Evolutionary conservation across 2,888 invertebrate species (phyloP).

Genomic region (Atethmia centrago): DNA sequence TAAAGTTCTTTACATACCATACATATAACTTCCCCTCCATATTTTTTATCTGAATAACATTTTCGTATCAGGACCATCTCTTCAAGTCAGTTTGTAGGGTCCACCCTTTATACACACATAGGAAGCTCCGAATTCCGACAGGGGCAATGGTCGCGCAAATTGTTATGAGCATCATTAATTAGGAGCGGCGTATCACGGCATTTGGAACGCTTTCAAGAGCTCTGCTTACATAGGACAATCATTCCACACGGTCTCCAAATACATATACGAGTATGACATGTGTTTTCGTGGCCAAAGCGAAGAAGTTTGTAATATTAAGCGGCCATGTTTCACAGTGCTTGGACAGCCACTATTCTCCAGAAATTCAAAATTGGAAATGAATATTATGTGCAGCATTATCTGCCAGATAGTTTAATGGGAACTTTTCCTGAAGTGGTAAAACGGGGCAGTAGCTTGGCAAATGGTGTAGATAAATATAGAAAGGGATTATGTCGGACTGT

Average conservation of each 20-base stretch:
- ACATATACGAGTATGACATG: too few species aligned
- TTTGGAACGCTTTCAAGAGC: conserved; percentile 39
- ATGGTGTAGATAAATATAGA: neutral
- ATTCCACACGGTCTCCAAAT: neutral
- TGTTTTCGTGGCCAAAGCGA: neutral
- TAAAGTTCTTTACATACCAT: neutral
- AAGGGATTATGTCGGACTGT: neutral
- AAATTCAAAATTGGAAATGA: neutral
- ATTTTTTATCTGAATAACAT: neutral
- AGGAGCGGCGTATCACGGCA: conserved; percentile 33
- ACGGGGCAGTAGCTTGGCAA: neutral
- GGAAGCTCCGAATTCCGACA: conserved; percentile 15
- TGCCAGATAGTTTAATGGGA: neutral
- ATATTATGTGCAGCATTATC: neutral
- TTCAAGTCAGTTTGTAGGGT: neutral
- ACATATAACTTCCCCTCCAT: neutral
- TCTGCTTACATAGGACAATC: conserved; percentile 14
- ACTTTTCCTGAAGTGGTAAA: neutral
- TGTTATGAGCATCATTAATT: conserved; percentile 46
- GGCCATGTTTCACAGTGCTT: neutral
- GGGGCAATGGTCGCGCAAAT: conserved; percentile 35
- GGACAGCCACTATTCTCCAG: neutral
- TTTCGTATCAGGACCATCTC: neutral
- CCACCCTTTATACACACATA: neutral
- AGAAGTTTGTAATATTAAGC: neutral